Conservation (phyloP, 2,113 vertebrate species). For the Oryzias javanicus region DNA sequence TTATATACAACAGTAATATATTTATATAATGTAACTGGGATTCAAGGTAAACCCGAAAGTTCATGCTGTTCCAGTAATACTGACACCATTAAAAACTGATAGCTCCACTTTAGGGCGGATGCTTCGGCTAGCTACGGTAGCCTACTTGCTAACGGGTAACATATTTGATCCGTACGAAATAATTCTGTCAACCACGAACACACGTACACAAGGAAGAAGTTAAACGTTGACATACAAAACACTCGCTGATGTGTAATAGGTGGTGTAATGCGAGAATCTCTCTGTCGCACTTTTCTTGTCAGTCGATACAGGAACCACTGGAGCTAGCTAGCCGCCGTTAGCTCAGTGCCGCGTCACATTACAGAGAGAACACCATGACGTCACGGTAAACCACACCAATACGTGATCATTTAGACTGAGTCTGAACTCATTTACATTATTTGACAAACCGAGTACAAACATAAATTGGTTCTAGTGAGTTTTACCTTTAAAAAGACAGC, state of each 20-base stretch:
- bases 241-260: too few relatives aligned
- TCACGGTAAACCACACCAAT: conserved; percentile 11
- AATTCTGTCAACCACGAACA: background rate
- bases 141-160: background rate
- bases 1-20: too few relatives aligned
- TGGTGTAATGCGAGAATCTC: background rate
- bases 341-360: conserved; percentile 74
- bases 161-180: background rate
- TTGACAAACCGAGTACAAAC: background rate
- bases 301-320: conserved; percentile 7
- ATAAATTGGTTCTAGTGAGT: background rate
- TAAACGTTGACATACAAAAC: fast-evolving
- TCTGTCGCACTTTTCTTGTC: background rate
- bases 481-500: conserved; percentile 70
- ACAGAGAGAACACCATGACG: conserved; percentile 37
- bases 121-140: conserved; percentile 24
- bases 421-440: background rate
- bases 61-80: too few relatives aligned
- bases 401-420: background rate
- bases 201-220: fast-evolving
- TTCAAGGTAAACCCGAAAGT: too few relatives aligned
- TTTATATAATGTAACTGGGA: too few relatives aligned
- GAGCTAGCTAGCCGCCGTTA: conserved; percentile 14
- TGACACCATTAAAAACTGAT: background rate
- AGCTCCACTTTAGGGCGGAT: conserved; percentile 62